Evolutionary conservation across 2,888 invertebrate genomes (phyloP).

Genomic region (Byasa hedistus): DNA sequence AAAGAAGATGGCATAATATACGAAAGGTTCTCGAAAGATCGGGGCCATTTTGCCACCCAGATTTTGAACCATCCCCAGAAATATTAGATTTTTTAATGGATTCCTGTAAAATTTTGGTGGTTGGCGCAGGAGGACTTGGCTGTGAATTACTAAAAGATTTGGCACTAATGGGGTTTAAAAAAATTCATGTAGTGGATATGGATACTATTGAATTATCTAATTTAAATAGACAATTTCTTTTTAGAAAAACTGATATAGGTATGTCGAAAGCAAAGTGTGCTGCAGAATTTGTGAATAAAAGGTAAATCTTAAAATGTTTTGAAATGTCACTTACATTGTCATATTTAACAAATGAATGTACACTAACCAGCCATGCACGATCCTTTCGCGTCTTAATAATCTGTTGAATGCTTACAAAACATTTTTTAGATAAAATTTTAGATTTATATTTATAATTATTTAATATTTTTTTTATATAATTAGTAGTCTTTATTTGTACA

Average conservation of each 20-base stretch:
- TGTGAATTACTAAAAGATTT: conserved; percentile 98
- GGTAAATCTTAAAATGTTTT: conserved; percentile 47
- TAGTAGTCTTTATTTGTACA: neutral
- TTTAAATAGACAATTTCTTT: conserved; percentile 98
- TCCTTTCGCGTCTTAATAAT: conserved; percentile 16
- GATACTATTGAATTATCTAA: conserved; percentile 99
- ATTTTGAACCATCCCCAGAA: conserved; percentile 93
- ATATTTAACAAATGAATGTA: conserved; percentile 78
- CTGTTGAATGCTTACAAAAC: conserved; percentile 15
- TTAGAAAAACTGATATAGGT: conserved; percentile 96
- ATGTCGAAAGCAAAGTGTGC: conserved; percentile 97
- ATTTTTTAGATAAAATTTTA: conserved; percentile 1
- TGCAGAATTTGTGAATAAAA: conserved; percentile 94
- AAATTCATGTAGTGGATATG: conserved; percentile 99
- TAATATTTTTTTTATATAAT: neutral
- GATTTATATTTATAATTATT: neutral
- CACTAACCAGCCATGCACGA: conserved; percentile 36
- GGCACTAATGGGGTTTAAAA: conserved; percentile 95
- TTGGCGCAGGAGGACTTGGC: conserved; percentile 97
- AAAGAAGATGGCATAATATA: conserved; percentile 90
- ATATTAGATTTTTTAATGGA: conserved; percentile 91
- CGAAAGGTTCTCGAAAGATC: conserved; percentile 92
- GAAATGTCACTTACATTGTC: conserved; percentile 35
- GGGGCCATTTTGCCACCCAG: conserved; percentile 96
- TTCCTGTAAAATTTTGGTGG: conserved; percentile 88